Evolutionary conservation across 1,140 invertebrate genomes (phyloP), one percentile per base, ranked within the genome.

Genomic region (Aphelenchoides fujianensis): DNA sequence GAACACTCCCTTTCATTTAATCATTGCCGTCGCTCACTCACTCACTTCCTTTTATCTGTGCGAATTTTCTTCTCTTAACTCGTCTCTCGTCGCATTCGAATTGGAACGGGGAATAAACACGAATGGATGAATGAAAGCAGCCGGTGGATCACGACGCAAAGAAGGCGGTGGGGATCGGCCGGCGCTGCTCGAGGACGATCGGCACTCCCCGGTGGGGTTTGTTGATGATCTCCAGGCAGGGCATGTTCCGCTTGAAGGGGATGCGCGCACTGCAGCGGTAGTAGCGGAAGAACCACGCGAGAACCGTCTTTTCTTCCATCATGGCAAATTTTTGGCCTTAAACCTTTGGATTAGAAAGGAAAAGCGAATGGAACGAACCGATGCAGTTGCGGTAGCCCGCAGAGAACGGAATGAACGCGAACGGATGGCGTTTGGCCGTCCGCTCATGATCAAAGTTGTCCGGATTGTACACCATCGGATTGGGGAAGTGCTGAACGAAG

Each of bases 391-490:
- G 75, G 27, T 81, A 79, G 12, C 88, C 88, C 28, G 92, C 91
- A 2, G 91, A 91, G 87, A 94, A 94, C 1, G 92, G 92, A 28
- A 93, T 89, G 74, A 86, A 89, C 7, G 91, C 89, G 85, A 91
- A 93, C 57, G 92, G 92, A 79, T 93, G 91, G 48, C 91, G 88
- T 62, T 89, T 88, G 5, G 88, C 87, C 2, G 88, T 88, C 68
- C 90, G 91, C 75, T 92, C 91, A 0, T 91, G 90, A 30, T 91
- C 82, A 86, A 93, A 93, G 80, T 92, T 90, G 80, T 93, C 91
- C 0, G 92, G 92, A 80, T 93, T 86, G 82, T 92, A 93, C 16
- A 86, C 86, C 28, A 91, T 88, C 0, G 92, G 92, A 79, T 93
- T 89, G 28, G 89, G 88, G 79, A 91, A 93, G 75, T 90, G 87